Conservation (phyloP, 2,888 invertebrate species). For the Pyrocoelia pectoralis region DNA sequence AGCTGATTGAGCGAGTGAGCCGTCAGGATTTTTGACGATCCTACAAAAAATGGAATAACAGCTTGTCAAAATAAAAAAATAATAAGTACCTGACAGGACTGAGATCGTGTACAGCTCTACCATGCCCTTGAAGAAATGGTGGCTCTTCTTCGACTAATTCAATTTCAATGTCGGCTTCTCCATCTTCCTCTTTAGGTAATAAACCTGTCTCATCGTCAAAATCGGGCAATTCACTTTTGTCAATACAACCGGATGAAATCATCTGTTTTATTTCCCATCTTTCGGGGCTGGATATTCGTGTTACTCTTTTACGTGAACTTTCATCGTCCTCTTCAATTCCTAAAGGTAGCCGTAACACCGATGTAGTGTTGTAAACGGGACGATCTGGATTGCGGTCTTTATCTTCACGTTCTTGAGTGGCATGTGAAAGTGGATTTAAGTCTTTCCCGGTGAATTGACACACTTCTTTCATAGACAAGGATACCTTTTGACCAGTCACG, state of each 20-base stretch:
- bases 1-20: constrained; percentile 97
- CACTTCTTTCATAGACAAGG: constrained; percentile 97
- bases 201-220: constrained; percentile 97
- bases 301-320: constrained; percentile 83
- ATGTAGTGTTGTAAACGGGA: constrained; percentile 71
- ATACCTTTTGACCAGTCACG: constrained; percentile 93
- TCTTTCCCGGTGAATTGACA: constrained; percentile 95
- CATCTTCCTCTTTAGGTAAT: constrained; percentile 89
- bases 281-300: constrained; percentile 94
- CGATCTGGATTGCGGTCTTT: constrained; percentile 91
- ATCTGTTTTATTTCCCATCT: constrained; percentile 98
- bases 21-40: constrained; percentile 99
- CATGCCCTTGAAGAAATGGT: constrained; percentile 94
- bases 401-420: constrained; percentile 72
- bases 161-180: constrained; percentile 97
- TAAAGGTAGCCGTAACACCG: constrained; percentile 56
- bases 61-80: background rate
- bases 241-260: constrained; percentile 91
- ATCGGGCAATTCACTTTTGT: constrained; percentile 93
- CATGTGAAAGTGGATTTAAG: constrained; percentile 84
- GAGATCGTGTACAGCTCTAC: constrained; percentile 88
- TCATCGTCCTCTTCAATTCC: constrained; percentile 79
- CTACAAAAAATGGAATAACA: constrained; percentile 50
- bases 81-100: constrained; percentile 74
- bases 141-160: constrained; percentile 99